Conservation (phyloP, 2,888 invertebrate genomes). For the Netelia melanura region DNA sequence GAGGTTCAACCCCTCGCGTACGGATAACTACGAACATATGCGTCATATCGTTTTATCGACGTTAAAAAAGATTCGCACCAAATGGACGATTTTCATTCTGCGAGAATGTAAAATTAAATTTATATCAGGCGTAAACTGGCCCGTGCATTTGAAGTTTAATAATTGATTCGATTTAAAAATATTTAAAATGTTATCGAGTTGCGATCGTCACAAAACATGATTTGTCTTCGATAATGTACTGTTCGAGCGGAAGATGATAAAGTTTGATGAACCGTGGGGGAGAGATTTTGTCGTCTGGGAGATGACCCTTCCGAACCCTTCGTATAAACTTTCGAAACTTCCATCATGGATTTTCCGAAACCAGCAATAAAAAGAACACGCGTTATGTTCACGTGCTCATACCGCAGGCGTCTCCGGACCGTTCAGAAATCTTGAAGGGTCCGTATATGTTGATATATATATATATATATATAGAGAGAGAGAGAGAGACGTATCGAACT, state of each 20-base stretch:
- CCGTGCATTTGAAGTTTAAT: too few species aligned
- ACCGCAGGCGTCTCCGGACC: constrained; percentile 1
- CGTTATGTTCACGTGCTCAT: neutral
- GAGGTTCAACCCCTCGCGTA: too few species aligned
- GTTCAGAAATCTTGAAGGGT: constrained; percentile 40
- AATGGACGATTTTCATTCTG: too few species aligned
- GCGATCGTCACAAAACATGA: neutral
- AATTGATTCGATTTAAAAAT: too few species aligned
- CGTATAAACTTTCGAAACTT: constrained; percentile 31
- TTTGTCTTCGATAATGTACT: constrained; percentile 19
- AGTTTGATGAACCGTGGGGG: constrained; percentile 43
- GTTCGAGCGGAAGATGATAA: constrained; percentile 4
- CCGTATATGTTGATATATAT: constrained; percentile 24
- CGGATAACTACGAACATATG: too few species aligned
- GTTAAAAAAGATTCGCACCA: too few species aligned
- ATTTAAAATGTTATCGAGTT: too few species aligned
- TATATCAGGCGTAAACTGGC: too few species aligned
- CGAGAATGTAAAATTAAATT: too few species aligned
- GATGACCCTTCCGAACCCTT: constrained; percentile 18
- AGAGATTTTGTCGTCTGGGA: constrained; percentile 33
- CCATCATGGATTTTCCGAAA: constrained; percentile 28
- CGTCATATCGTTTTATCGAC: too few species aligned
- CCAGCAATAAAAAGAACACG: constrained; percentile 44
- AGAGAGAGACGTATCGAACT: constrained; percentile 42
- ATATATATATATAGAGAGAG: neutral